Percentiles rank a stretch among this genome's conserved stretches.
Evolutionary conservation across 2,113 vertebrate genomes (phyloP).

Genomic region (Circaetus cinerascens): DNA sequence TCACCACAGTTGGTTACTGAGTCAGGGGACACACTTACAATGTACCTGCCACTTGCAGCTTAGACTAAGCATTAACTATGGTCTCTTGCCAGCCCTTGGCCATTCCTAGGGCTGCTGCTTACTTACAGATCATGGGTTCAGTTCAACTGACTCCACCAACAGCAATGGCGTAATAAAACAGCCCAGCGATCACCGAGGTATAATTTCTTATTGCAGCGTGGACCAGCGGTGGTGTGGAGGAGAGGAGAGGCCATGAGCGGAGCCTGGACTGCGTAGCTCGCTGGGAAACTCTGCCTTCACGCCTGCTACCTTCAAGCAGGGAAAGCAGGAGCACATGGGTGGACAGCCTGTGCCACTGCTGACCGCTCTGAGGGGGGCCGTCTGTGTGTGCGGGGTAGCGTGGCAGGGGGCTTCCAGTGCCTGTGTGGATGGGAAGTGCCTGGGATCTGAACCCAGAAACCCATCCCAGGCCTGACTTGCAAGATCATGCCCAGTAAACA

Average conservation of each 20-base stretch:
- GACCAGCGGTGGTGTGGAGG: background rate
- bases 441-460: background rate
- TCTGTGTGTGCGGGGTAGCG: fast-evolving
- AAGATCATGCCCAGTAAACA: background rate
- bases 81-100: background rate
- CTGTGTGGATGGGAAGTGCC: fast-evolving
- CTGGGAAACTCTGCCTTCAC: background rate
- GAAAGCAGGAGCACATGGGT: background rate
- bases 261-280: fast-evolving
- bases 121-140: background rate
- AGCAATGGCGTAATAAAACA: background rate
- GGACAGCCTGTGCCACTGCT: background rate
- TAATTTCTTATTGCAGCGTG: background rate
- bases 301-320: background rate
- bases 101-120: background rate
- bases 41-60: background rate
- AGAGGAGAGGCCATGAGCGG: background rate
- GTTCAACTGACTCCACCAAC: background rate
- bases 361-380: fast-evolving
- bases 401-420: fast-evolving
- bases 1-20: background rate
- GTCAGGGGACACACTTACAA: background rate
- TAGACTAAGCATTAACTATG: background rate
- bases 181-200: fast-evolving
- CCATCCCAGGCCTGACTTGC: background rate